Percentiles rank a stretch among this genome's conserved stretches.
Conservation (phyloP, 2,888 invertebrate species). For the Thecocarcelia acutangulata region DNA sequence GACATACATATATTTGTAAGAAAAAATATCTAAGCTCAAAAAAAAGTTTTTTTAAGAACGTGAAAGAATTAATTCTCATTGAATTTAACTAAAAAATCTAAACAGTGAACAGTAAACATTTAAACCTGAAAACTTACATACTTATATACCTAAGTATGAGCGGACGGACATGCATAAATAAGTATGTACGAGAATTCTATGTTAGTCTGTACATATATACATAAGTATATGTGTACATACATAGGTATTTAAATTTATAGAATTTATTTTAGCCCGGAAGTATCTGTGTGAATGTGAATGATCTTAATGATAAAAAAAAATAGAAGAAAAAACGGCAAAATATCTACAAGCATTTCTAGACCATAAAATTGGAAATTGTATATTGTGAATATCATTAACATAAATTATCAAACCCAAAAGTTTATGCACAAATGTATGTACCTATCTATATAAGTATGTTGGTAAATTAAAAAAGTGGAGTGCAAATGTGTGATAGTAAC, state of each 20-base stretch:
- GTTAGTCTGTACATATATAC: neutral
- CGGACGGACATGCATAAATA: neutral
- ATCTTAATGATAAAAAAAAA: too few relatives aligned
- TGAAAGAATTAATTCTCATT: neutral
- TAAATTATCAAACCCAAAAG: neutral
- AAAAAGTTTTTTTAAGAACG: neutral
- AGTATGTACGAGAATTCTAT: too few relatives aligned
- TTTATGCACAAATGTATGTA: neutral
- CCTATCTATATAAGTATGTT: neutral
- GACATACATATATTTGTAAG: neutral
- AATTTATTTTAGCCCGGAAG: constrained; percentile 41
- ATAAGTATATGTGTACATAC: neutral
- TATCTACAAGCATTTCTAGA: constrained; percentile 26
- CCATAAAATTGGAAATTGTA: neutral
- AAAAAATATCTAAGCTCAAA: constrained; percentile 1
- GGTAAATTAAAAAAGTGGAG: neutral
- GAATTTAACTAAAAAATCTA: neutral
- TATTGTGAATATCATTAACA: neutral
- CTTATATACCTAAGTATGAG: constrained; percentile 5
- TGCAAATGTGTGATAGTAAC: neutral
- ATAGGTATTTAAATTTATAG: constrained; percentile 6
- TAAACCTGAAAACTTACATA: neutral
- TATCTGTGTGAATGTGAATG: constrained; percentile 24
- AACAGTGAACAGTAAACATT: neutral
- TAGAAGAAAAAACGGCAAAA: too few relatives aligned